Base-by-base conservation (phyloP, 2,113 vertebrate species). In the Mus pahari region DNA sequence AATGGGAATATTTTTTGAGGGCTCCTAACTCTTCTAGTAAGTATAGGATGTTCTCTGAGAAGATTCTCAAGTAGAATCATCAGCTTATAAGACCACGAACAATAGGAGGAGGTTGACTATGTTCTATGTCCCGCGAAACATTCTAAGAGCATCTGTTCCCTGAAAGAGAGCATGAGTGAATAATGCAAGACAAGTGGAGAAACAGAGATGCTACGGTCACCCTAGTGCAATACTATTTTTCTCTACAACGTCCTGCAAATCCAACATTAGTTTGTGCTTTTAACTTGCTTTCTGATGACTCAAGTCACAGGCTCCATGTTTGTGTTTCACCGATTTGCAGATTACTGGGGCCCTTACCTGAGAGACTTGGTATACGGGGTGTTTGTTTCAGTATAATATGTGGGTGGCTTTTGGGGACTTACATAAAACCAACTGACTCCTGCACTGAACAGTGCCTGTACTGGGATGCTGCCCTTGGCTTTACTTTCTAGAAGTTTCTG, bases 141-240 rank as follows among this genome's bases (percentile, higher is more conserved):
- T 78, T 13, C 33, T 2, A n/a, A 82, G 26, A 20, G 0, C 0
- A 28, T 3, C 11, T 7, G 20, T 42, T 3, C 28, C 22, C 3
- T 64, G 7, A 89, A 4, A 3, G 33, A 83, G 2, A 78, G 39
- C 39, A 22, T 73, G 36, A 94, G 3, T 33, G 19, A 58, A 50
- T 36, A 60, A 7, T 14, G n/a, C 45, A 7, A 4, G 10, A 13
- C 7, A 82, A 53, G 8, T n/a, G 1, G 24, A 81, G 31, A 64
- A 42, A 22, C 8, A 19, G 28, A 71, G 28, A 90, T 17, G 20
- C n/a, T 64, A 73, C 91, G 36, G 1, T 11, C 24, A 86, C 5
- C 26, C 60, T 5, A 71, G 9, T 24, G 17, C 8, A 8, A 31
- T 22, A 53, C 16, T 13, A 48, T n/a, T 70, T 3, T 70, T 91